Conservation (phyloP, 2,797 vertebrate genomes). For the Microcaecilia unicolor region DNA sequence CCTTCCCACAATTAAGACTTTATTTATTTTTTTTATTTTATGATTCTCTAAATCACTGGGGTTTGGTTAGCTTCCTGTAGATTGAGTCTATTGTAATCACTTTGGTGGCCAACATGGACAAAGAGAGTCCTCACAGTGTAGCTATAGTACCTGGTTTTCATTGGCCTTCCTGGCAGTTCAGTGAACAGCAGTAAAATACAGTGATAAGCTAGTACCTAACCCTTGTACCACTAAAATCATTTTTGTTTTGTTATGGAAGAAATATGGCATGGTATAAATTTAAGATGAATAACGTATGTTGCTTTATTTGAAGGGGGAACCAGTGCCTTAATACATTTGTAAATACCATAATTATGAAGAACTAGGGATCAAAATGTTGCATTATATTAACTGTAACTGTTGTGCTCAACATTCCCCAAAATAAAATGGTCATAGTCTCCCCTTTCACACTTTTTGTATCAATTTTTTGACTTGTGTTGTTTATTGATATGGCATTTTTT, state of each 20-base stretch:
- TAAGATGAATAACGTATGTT: slow-evolving; percentile 53
- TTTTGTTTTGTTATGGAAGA: slow-evolving; percentile 42
- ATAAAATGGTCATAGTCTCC: slow-evolving; percentile 62
- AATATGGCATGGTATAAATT: slow-evolving; percentile 39
- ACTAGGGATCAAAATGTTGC: slow-evolving; percentile 39
- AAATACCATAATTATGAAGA: slow-evolving; percentile 62
- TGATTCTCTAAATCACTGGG: too few relatives aligned
- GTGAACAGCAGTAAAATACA: not conserved
- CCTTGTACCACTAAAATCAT: too few relatives aligned
- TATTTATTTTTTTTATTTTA: too few relatives aligned
- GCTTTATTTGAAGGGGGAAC: slow-evolving; percentile 59
- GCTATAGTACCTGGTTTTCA: too few relatives aligned
- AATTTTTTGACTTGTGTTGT: too few relatives aligned
- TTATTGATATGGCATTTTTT: too few relatives aligned
- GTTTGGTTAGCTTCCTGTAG: too few relatives aligned
- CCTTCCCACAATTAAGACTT: too few relatives aligned
- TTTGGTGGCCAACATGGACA: too few relatives aligned
- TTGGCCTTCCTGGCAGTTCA: not conserved
- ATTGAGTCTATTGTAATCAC: too few relatives aligned
- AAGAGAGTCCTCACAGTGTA: too few relatives aligned
- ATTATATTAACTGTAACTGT: slow-evolving; percentile 55
- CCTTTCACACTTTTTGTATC: slow-evolving; percentile 1
- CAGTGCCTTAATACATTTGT: slow-evolving; percentile 81
- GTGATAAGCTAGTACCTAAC: too few relatives aligned
- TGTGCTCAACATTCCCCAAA: slow-evolving; percentile 63